Evolutionary conservation across 64 coral and sea anemone species (phyloP).

Genomic region (Platygyra sinensis): DNA sequence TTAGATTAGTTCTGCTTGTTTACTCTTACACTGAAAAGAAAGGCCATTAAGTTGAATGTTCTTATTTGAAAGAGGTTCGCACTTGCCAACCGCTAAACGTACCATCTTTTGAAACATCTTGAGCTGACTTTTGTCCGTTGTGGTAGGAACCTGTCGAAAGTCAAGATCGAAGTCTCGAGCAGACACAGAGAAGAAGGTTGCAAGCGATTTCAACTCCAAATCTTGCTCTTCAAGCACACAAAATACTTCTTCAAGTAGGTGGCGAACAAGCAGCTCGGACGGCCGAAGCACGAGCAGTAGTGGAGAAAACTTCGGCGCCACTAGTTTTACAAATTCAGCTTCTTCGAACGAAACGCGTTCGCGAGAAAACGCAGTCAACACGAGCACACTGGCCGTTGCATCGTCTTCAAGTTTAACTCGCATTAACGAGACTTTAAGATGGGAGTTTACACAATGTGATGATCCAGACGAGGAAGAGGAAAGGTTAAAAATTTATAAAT

Average conservation of each 20-base stretch:
- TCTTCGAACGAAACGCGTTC: not conserved
- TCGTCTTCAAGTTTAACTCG: not conserved
- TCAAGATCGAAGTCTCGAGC: conserved; percentile 14
- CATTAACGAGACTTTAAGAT: conserved; percentile 32
- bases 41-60: conserved; percentile 8
- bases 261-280: conserved; percentile 32
- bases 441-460: conserved; percentile 7
- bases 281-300: conserved; percentile 27
- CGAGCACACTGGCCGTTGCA: not conserved
- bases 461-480: conserved; percentile 35
- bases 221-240: conserved; percentile 27
- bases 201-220: not conserved
- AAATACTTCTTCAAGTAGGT: conserved; percentile 29
- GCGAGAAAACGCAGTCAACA: not conserved
- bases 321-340: not conserved
- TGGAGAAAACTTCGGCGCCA: not conserved
- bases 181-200: not conserved
- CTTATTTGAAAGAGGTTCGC: conserved; percentile 1
- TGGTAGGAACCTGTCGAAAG: not conserved
- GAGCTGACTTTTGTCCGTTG: not conserved
- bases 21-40: not conserved
- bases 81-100: not conserved
- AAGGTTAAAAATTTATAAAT: conserved; percentile 38
- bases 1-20: not conserved
- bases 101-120: not conserved